Evolutionary conservation across 2,888 invertebrate genomes (phyloP).

Genomic region (Aporophyla lueneburgensis): DNA sequence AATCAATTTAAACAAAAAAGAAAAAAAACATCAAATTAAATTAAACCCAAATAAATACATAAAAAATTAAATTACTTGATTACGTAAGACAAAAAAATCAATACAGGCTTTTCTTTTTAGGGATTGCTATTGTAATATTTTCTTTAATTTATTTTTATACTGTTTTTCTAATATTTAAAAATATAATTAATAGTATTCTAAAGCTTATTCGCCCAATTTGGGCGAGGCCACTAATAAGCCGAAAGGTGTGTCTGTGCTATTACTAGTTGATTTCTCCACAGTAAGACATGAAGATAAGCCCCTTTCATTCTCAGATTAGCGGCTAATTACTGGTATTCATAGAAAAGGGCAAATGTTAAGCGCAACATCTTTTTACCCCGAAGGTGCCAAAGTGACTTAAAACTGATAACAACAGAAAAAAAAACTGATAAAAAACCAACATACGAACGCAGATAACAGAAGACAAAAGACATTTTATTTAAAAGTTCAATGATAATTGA

Average conservation of each 20-base stretch:
- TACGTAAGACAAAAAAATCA: too few relatives aligned
- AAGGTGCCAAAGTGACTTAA: slow-evolving; percentile 30
- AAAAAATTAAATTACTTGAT: too few relatives aligned
- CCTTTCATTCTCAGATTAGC: slow-evolving; percentile 42
- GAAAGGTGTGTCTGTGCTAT: slow-evolving; percentile 41
- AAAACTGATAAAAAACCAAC: slow-evolving; percentile 38
- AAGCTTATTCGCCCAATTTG: too few relatives aligned
- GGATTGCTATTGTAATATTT: too few relatives aligned
- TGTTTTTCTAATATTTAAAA: too few relatives aligned
- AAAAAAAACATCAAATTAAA: too few relatives aligned
- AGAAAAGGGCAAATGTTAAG: slow-evolving; percentile 28
- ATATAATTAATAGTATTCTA: too few relatives aligned
- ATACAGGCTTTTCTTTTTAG: too few relatives aligned
- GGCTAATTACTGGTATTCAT: slow-evolving; percentile 43
- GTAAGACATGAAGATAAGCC: slow-evolving; percentile 32
- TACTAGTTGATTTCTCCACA: slow-evolving; percentile 21
- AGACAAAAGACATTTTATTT: slow-evolving; percentile 43
- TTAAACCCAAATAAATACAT: too few relatives aligned
- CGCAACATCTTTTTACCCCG: slow-evolving; percentile 11
- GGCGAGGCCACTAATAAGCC: too few relatives aligned
- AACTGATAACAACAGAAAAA: slow-evolving; percentile 29
- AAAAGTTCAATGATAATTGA: slow-evolving; percentile 62
- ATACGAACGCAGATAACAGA: slow-evolving; percentile 23
- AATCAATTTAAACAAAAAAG: too few relatives aligned
- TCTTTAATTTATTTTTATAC: too few relatives aligned